These are phyloP conservation scores for Caretta caretta DNA, from an alignment of 2,113 vertebrate genomes.

Conservation along the genomic window DNA sequence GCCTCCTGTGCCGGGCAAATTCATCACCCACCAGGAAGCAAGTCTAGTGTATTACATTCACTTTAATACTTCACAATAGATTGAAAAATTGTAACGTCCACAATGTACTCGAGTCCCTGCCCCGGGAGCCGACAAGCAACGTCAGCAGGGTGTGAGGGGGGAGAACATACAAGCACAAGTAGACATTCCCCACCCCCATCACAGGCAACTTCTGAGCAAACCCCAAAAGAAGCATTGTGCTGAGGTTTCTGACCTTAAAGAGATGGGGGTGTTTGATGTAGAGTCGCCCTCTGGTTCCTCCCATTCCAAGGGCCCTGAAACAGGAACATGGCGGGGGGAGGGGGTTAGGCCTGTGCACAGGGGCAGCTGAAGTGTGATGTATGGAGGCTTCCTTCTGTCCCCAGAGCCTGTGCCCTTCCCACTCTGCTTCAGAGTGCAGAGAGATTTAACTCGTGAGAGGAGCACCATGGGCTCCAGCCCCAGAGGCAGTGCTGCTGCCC, in stretches of 20 bases:
- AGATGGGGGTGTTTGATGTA: constrained; percentile 98
- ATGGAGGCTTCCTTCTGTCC: constrained; percentile 57
- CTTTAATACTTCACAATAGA: too few relatives aligned
- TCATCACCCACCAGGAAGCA: fast-evolving
- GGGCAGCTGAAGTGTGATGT: fast-evolving
- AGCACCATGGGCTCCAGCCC: constrained; percentile 34
- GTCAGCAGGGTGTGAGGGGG: not conserved
- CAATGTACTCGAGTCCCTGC: not conserved
- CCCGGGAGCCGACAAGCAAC: not conserved
- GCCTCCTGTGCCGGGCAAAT: not conserved
- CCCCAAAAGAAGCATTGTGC: not conserved
- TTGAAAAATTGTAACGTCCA: not conserved
- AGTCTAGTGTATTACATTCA: not conserved
- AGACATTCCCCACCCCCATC: fast-evolving
- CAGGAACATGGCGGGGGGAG: fast-evolving
- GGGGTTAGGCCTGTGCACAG: not conserved
- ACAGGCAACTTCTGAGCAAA: not conserved
- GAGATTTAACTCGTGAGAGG: constrained; percentile 51
- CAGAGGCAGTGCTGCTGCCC: constrained; percentile 24
- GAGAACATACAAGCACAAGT: fast-evolving
- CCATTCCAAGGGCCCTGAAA: constrained; percentile 96
- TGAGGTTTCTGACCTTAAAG: constrained; percentile 88
- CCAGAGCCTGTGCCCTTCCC: constrained; percentile 25
- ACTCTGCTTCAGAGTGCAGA: constrained; percentile 27
- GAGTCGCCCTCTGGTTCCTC: constrained; percentile 96